Conservation (phyloP, 2,888 invertebrate genomes). For the Cheilosia soror region DNA sequence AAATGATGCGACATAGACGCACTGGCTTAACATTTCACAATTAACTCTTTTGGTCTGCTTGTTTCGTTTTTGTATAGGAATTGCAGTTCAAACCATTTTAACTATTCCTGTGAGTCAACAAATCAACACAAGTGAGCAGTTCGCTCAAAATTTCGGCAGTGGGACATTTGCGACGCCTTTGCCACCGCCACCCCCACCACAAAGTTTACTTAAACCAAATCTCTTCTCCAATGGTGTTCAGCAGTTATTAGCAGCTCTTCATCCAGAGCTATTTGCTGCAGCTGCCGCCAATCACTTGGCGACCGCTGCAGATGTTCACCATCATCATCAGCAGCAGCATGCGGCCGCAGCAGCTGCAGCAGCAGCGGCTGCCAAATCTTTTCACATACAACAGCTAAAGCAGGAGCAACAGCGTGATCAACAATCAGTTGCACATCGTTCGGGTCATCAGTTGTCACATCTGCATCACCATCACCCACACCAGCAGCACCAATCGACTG, state of each 20-base stretch:
- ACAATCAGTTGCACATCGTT: constrained; percentile 76
- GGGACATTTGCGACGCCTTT: constrained; percentile 64
- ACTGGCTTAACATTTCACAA: constrained; percentile 25
- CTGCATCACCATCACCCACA: constrained; percentile 76
- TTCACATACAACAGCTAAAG: constrained; percentile 81
- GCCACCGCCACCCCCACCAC: constrained; percentile 81
- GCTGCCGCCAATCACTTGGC: constrained; percentile 82
- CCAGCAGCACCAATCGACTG: constrained; percentile 81
- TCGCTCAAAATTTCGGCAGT: constrained; percentile 81
- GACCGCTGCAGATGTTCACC: constrained; percentile 74
- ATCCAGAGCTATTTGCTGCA: constrained; percentile 87
- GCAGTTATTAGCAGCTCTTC: constrained; percentile 90
- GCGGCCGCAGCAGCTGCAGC: constrained; percentile 78
- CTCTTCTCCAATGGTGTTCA: constrained; percentile 90
- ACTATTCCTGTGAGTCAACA: constrained; percentile 96
- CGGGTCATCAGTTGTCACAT: constrained; percentile 73
- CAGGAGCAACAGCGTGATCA: constrained; percentile 81
- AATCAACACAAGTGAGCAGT: constrained; percentile 89
- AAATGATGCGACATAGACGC: constrained; percentile 75
- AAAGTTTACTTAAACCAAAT: constrained; percentile 89
- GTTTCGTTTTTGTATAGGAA: constrained; percentile 86
- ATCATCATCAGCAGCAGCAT: constrained; percentile 76
- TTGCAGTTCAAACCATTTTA: constrained; percentile 97
- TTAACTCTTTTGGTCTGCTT: constrained; percentile 18
- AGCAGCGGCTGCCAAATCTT: constrained; percentile 80